phyloP scores from a whole-genome alignment of 2,888 invertebrate species.

The Sphaeridia pumilis region DNA sequence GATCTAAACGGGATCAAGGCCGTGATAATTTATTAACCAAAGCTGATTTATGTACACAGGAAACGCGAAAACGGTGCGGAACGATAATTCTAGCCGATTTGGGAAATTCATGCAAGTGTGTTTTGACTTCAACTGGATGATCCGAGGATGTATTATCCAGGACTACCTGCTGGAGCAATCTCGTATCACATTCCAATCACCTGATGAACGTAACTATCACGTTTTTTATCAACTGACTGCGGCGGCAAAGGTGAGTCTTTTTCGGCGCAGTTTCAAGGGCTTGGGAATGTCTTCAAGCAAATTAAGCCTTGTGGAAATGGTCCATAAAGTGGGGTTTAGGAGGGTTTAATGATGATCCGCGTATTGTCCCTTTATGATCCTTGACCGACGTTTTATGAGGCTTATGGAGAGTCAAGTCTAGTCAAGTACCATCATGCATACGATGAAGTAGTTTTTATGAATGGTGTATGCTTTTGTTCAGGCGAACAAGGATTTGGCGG shows the following conservation, averaged over 20 bases:
- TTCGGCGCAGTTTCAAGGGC: too few species aligned
- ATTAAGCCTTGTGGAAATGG: too few species aligned
- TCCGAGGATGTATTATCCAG: slow-evolving; percentile 80
- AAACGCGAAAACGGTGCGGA: slow-evolving; percentile 83
- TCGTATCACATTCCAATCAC: slow-evolving; percentile 76
- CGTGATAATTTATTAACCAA: neutral
- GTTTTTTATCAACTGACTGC: slow-evolving; percentile 85
- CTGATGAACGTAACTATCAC: slow-evolving; percentile 78
- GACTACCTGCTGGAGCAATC: slow-evolving; percentile 84
- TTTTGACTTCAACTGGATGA: slow-evolving; percentile 75
- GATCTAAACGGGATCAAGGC: too few species aligned
- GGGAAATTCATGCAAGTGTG: slow-evolving; percentile 95
- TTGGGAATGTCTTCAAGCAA: too few species aligned
- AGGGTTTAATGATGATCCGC: too few species aligned
- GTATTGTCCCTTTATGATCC: too few species aligned
- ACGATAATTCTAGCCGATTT: slow-evolving; percentile 85
- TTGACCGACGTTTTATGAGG: too few species aligned
- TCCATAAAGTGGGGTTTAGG: too few species aligned
- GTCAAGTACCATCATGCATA: too few species aligned
- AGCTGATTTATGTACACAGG: slow-evolving; percentile 45
- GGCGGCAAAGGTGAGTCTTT: slow-evolving; percentile 55
- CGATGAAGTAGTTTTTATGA: too few species aligned
- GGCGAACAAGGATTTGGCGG: slow-evolving; percentile 62
- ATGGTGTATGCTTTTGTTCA: too few species aligned
- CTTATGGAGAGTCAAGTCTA: too few species aligned